Base-by-base conservation (phyloP, 2,797 vertebrate species). In the Trachurus trachurus region DNA sequence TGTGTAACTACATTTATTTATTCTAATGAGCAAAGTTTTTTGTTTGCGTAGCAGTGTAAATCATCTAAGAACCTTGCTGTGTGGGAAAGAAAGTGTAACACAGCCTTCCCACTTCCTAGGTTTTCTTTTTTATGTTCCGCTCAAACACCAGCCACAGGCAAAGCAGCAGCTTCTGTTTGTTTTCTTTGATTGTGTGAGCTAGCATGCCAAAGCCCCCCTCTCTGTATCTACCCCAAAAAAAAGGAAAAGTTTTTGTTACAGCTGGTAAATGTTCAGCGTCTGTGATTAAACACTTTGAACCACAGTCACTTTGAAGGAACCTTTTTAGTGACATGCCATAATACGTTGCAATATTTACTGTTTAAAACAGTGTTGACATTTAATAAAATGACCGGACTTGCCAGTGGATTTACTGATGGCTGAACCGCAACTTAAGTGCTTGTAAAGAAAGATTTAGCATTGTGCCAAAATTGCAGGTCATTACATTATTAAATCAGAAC, bases 111-210 rank as follows among this genome's bases (percentile, higher is more conserved):
- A 76, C 82, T 83, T 72, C 66, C 37, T 42, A 49, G 75, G 50
- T 76, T 86, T 86, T 58, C 74, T 70, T 84, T 85, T 79, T 81
- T 59, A 61, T 85, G 84, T 83, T 82, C 54, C 34, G 34, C 78
- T 84, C 79, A 83, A 88, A 85, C 76, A 78, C 39, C 78, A 86
- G 90, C 92, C 89, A 89, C 81, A 79, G 91, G 91, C 89, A 80
- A 87, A 83, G 84, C 81, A 82, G 81, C 76, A 80, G 81, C 66
- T 84, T 80, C 81, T 76, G 83, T 90, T 91, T 83, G 84, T 89
- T 85, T 82, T 76, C 87, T 92, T 91, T 92, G 88, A 89, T 92
- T 89, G 66, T 81, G 54, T 69, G 68, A 83, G 70, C 65, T 70
- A 66, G 72, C 78, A 70, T 78, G 60, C 85, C 81, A 81, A 82